Percentiles rank a stretch among this genome's conserved stretches.
Conservation (phyloP, 2,113 vertebrate genomes). For the Chaetorhynchus papuensis region DNA sequence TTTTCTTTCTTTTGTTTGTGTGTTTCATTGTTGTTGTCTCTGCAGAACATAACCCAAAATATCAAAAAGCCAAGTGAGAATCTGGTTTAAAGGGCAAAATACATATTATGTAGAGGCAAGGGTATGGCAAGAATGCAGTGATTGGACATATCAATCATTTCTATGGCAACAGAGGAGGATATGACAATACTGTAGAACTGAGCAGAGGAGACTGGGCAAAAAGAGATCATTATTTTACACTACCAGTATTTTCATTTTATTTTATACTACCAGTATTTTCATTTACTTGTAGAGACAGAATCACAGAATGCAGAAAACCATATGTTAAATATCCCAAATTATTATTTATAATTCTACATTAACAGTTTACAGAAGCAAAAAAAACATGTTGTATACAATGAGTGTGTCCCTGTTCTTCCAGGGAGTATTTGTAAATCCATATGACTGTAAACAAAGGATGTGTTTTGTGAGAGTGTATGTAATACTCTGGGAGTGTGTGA, state of each 20-base stretch:
- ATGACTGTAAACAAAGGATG: conserved; percentile 12
- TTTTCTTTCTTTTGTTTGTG: neutral
- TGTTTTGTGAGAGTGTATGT: neutral
- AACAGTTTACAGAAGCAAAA: conserved; percentile 5
- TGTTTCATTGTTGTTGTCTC: neutral
- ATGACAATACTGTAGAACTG: neutral
- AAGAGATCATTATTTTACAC: neutral
- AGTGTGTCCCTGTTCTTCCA: neutral
- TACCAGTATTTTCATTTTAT: neutral
- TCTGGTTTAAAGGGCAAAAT: neutral
- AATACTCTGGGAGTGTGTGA: neutral
- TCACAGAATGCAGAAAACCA: neutral
- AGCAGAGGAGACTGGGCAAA: neutral
- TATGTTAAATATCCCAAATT: neutral
- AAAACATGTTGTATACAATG: neutral
- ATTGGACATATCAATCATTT: conserved; percentile 47
- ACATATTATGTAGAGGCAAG: neutral
- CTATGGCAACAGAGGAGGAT: conserved; percentile 52
- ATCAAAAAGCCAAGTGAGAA: neutral
- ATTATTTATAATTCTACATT: neutral
- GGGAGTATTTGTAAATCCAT: neutral
- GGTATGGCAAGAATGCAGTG: neutral
- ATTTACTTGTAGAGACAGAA: neutral
- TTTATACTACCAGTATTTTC: neutral
- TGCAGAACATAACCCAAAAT: neutral